Base-by-base conservation (phyloP, 2,113 vertebrate genomes). In the Chionodraco myersi region DNA sequence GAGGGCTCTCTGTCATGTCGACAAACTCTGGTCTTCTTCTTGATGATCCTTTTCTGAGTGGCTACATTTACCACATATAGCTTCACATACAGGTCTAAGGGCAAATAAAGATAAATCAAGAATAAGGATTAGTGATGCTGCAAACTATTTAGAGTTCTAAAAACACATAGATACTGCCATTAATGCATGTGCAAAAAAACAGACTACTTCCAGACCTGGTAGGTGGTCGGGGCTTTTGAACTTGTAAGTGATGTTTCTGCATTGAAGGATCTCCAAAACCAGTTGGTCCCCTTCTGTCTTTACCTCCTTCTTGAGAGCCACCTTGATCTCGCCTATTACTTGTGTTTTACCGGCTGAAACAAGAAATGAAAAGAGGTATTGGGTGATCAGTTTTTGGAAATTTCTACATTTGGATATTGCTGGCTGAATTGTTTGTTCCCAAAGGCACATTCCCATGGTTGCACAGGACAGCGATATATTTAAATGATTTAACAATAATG, bases 201-300 rank as follows among this genome's bases (percentile, higher is more conserved):
- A 73, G 16, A 67, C 0, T 18, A 69, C 12, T 71, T 63, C 10
- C 82, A 18, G 94, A 99, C 98, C 98, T 97, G 98, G 98, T 64
- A 99, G 95, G 87, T 99, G 98, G 92, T 99, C 98, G 18, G 98
- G 97, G 88, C 97, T 98, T 94, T 99, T 99, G 94, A 99, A 99
- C 91, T 99, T 99, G 92, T 99, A 99, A 69, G 98, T 99, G 83
- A 99, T 99, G 91, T 99, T 99, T 92, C 98, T 97, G 93, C 98
- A 99, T 59, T 99, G 98, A 81, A 99, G 97, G 58, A 99, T 96
- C 94, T 99, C 98, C 88, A 99, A 96, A 64, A 97, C 96, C 75
- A 99, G 92, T 82, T 99, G 98, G 88, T 99, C 98, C 60, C 98
- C 98, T 80, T 99, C 98, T 69, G 97, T 99, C 94, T 99, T 99